phyloP scores from a whole-genome alignment of 2,113 vertebrate species.

The Grammomys dolichurus region DNA sequence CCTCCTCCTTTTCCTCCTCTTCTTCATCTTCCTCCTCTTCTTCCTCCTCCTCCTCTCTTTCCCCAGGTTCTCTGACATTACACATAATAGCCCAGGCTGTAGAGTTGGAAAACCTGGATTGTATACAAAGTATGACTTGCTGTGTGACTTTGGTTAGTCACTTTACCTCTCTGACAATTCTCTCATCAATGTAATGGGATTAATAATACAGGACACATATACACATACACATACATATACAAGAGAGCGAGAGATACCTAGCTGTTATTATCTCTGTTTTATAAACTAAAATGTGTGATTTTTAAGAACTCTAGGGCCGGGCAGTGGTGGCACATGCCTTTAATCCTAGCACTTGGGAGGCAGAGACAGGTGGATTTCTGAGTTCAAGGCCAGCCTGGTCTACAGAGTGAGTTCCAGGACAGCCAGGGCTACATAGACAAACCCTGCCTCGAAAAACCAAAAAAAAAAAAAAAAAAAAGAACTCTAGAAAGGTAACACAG shows the following conservation, averaged over 20 bases:
- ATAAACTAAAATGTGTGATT: background rate
- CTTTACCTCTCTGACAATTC: conserved; percentile 35
- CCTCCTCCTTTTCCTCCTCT: too few species aligned
- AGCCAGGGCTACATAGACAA: too few species aligned
- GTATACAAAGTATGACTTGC: background rate
- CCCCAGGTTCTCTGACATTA: background rate
- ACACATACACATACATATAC: too few species aligned
- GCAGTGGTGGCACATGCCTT: too few species aligned
- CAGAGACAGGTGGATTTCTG: too few species aligned
- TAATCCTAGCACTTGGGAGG: too few species aligned
- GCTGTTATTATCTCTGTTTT: background rate
- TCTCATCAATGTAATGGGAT: background rate
- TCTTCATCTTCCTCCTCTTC: rapidly evolving
- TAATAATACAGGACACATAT: background rate
- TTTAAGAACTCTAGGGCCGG: background rate
- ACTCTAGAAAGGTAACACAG: background rate
- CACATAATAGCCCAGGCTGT: background rate
- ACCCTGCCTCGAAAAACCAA: too few species aligned
- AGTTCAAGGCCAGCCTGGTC: too few species aligned
- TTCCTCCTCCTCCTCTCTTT: background rate
- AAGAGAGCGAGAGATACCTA: background rate
- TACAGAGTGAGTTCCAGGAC: too few species aligned
- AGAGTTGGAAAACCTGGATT: background rate
- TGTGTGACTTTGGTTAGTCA: background rate
- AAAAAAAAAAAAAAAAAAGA: too few species aligned